phyloP scores from a whole-genome alignment of 2,113 vertebrate species.

The Neotragus moschatus region DNA sequence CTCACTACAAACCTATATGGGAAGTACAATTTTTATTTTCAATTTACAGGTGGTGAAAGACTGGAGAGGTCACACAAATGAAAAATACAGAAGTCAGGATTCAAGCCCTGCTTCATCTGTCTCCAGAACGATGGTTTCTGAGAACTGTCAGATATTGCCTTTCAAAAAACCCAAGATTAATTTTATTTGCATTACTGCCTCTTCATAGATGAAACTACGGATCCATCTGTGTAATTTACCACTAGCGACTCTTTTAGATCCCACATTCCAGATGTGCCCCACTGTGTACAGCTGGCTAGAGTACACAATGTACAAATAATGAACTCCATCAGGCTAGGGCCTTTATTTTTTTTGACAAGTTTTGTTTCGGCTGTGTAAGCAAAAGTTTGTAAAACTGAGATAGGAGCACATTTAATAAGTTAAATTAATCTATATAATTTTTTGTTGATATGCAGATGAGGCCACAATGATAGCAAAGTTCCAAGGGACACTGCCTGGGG shows the following conservation, averaged over 20 bases:
- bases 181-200: background rate
- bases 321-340: background rate
- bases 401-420: background rate
- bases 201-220: background rate
- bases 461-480: background rate
- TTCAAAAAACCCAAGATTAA: background rate
- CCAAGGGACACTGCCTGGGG: background rate
- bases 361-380: background rate
- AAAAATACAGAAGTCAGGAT: background rate
- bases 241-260: background rate
- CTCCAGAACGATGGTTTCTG: background rate
- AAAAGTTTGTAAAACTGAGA: background rate
- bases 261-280: background rate
- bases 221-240: background rate
- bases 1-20: background rate
- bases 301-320: background rate
- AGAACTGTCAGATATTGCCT: background rate
- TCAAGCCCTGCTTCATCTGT: background rate
- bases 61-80: background rate
- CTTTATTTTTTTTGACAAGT: background rate
- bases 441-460: background rate
- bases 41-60: background rate
- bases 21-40: background rate
- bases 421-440: background rate
- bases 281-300: background rate